Base-by-base conservation (phyloP, 2,113 vertebrate species). In the Vulpes ferrilata region DNA sequence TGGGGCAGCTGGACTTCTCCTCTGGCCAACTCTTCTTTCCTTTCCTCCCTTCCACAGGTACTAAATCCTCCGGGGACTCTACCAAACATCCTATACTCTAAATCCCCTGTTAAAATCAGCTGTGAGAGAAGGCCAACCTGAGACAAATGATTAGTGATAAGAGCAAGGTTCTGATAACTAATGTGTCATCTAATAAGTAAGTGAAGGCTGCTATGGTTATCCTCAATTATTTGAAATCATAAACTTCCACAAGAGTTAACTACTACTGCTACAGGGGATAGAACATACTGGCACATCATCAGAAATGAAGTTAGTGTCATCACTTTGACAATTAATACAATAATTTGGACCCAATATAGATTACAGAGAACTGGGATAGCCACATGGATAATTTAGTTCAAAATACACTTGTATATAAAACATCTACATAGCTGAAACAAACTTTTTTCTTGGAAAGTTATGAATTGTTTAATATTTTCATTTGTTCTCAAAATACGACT, bases 401-500 rank as follows among this genome's bases (percentile, higher is more conserved):
- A 83, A 90, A 89, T 65, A 91, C 8, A 88, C 4, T 88, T 86
- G 79, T 57, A 97, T 1, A 90, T 59, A 86, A 86, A 83, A 79
- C 35, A 6, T 0, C 20, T 86, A 78, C 1, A 71, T 51, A 90
- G 64, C 1, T 71, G 2, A 71, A 85, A 19, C 20, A 79, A 30
- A 35, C 38, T 82, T 81, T 94, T 84, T 95, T 38, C 84, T 79
- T 69, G 9, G 25, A 76, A 27, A 60, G 7, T 57, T 84, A 90
- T 9, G 30, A 80, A 23, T 43, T 43, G 1, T 35, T 3, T 73
- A 12, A 73, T 5, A 92, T 82, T 96, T 78, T 83, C 4, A 62
- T 51, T 82, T 71, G 10, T 95, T 92, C 85, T 92, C 67, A 93
- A 81, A 83, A 91, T 87, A 20, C 30, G 15, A 92, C 60, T 79